These are phyloP conservation scores for Galeopterus variegatus DNA, from an alignment of 2,113 vertebrate genomes.

Conservation along the genomic window DNA sequence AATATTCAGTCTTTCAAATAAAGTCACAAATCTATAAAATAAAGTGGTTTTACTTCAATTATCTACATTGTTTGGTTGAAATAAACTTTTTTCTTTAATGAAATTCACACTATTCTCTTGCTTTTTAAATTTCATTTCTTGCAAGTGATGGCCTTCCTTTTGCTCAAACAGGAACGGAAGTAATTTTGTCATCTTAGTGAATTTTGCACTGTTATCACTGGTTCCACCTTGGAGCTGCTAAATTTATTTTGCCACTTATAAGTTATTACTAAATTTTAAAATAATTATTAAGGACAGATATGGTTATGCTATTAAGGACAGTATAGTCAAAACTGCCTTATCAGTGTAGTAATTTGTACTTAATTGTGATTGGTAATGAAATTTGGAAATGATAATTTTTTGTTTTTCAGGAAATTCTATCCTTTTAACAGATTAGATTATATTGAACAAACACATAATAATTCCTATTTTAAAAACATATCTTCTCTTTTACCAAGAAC, in stretches of 20 bases:
- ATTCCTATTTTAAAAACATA: background rate
- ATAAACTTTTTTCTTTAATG: background rate
- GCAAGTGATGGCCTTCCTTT: background rate
- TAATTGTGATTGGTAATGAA: slow-evolving; percentile 57
- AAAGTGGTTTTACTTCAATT: background rate
- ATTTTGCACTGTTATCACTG: slow-evolving; percentile 18
- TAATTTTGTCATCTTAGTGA: background rate
- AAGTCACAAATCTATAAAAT: background rate
- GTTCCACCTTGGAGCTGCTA: slow-evolving; percentile 32
- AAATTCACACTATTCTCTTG: background rate
- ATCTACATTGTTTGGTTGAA: background rate
- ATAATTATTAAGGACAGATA: slow-evolving; percentile 35
- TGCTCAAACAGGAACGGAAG: background rate
- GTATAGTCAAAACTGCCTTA: background rate
- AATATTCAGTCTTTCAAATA: background rate
- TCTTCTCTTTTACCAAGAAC: background rate
- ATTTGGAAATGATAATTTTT: background rate
- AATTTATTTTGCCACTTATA: slow-evolving; percentile 70
- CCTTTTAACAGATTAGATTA: slow-evolving; percentile 48
- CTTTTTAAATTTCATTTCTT: background rate
- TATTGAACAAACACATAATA: slow-evolving; percentile 44
- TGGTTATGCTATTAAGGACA: background rate
- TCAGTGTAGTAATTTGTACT: background rate
- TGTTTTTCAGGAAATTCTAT: slow-evolving; percentile 49
- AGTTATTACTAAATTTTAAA: slow-evolving; percentile 71